A percentile compares a stretch with the other conserved stretches of the same genome.
These are phyloP conservation scores for Amniataba percoides DNA, from an alignment of 2,797 vertebrate genomes.

Conservation along the genomic window DNA sequence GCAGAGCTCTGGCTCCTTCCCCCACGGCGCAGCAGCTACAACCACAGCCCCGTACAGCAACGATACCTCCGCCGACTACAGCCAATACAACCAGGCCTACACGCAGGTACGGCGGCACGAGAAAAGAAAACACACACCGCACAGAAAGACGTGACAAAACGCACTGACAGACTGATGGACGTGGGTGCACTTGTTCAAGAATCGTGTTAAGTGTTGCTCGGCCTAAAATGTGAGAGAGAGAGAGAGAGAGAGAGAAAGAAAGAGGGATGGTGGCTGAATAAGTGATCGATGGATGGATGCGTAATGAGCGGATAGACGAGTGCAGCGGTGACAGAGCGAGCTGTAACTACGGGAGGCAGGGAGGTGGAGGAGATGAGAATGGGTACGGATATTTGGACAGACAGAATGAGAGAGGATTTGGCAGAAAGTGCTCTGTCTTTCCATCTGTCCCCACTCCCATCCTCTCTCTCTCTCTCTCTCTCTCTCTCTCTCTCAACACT, in stretches of 20 bases:
- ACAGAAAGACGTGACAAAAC: not conserved
- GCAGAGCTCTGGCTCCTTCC: slow-evolving; percentile 77
- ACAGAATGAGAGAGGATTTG: slow-evolving; percentile 74
- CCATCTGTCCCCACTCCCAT: slow-evolving; percentile 81
- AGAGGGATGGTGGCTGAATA: slow-evolving; percentile 14
- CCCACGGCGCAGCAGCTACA: slow-evolving; percentile 84
- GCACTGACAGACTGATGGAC: not conserved
- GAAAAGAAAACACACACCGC: not conserved
- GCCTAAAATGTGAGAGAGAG: slow-evolving; percentile 17
- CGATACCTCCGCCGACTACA: slow-evolving; percentile 88
- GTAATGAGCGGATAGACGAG: slow-evolving; percentile 36
- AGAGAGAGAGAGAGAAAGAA: slow-evolving; percentile 17
- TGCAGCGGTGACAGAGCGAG: slow-evolving; percentile 52
- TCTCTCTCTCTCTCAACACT: slow-evolving; percentile 66
- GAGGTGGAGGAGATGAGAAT: slow-evolving; percentile 60
- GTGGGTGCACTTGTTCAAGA: not conserved
- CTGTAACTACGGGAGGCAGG: slow-evolving; percentile 53
- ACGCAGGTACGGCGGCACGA: slow-evolving; percentile 80
- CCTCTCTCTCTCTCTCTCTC: slow-evolving; percentile 65
- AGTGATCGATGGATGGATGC: slow-evolving; percentile 36
- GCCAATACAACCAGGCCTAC: slow-evolving; percentile 90
- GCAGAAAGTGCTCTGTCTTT: slow-evolving; percentile 70
- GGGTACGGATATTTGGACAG: slow-evolving; percentile 68
- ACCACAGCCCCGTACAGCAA: slow-evolving; percentile 82
- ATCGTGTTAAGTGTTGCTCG: slow-evolving; percentile 2